Percentiles rank a stretch among this genome's conserved stretches.
phyloP scores from a whole-genome alignment of 1,140 invertebrate genomes.

The Drosophila busckii region DNA sequence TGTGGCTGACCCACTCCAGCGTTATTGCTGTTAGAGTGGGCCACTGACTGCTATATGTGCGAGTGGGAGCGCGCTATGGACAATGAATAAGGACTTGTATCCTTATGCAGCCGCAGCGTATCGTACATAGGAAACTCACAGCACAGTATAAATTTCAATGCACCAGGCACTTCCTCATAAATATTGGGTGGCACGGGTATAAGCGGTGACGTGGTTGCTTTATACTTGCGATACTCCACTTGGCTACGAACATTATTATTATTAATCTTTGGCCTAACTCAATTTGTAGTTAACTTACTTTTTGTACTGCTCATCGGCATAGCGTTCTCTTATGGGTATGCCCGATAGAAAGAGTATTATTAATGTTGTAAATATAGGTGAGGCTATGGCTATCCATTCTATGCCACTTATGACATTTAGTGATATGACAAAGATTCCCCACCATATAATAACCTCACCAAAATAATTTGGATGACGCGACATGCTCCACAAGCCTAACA shows the following conservation, averaged over 20 bases:
- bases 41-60: constrained; percentile 83
- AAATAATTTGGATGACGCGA: constrained; percentile 97
- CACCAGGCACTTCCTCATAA: constrained; percentile 89
- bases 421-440: constrained; percentile 94
- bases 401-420: constrained; percentile 89
- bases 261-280: neutral
- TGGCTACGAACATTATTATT: constrained; percentile 83
- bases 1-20: constrained; percentile 63
- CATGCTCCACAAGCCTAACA: constrained; percentile 89
- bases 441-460: constrained; percentile 96
- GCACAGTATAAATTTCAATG: constrained; percentile 89
- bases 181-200: constrained; percentile 91
- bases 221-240: constrained; percentile 91
- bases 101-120: constrained; percentile 84
- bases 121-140: constrained; percentile 94
- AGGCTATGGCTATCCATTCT: constrained; percentile 91
- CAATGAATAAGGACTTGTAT: constrained; percentile 86
- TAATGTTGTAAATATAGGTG: constrained; percentile 91
- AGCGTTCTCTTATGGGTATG: constrained; percentile 90
- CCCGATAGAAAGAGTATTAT: constrained; percentile 94
- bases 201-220: constrained; percentile 90
- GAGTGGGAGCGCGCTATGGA: constrained; percentile 87
- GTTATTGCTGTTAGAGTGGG: constrained; percentile 60
- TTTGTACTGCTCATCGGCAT: constrained; percentile 91
- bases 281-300: constrained; percentile 82